Evolutionary conservation across 2,888 invertebrate species (phyloP).

Genomic region (Cecidostiba fungosa): DNA sequence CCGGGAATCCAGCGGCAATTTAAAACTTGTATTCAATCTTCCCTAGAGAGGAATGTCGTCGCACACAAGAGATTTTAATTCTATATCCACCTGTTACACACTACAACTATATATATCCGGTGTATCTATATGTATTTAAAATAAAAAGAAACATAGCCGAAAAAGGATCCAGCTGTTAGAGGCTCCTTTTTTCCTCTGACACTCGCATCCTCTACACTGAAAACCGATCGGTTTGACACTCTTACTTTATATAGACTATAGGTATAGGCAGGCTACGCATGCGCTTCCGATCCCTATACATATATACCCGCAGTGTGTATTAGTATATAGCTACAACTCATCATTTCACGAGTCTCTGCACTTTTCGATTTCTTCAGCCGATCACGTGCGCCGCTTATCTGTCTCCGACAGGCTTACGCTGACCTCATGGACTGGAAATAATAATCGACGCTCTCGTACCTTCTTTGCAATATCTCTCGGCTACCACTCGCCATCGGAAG

Average conservation of each 20-base stretch:
- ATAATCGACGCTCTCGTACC: slow-evolving; percentile 61
- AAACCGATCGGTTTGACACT: slow-evolving; percentile 70
- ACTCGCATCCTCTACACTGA: slow-evolving; percentile 71
- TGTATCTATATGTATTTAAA: too few species aligned
- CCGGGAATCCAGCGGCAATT: neutral
- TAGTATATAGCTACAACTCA: too few species aligned
- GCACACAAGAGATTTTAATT: neutral
- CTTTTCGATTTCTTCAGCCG: slow-evolving; percentile 76
- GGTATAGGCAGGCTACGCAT: slow-evolving; percentile 68
- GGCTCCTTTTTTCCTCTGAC: slow-evolving; percentile 30
- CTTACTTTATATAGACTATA: slow-evolving; percentile 76
- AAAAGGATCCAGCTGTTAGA: slow-evolving; percentile 32
- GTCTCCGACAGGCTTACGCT: slow-evolving; percentile 69
- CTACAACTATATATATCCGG: neutral
- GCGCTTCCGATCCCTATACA: slow-evolving; percentile 71
- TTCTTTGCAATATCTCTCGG: neutral
- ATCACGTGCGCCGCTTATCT: slow-evolving; percentile 74
- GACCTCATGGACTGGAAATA: slow-evolving; percentile 73
- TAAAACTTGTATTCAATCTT: neutral
- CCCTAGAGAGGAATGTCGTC: neutral
- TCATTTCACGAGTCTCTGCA: slow-evolving; percentile 76
- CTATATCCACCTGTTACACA: slow-evolving; percentile 1
- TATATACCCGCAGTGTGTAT: neutral
- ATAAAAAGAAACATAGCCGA: neutral
- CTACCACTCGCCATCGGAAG: neutral